Conservation (phyloP, 2,113 vertebrate species). For the Seriola rivoliana region DNA sequence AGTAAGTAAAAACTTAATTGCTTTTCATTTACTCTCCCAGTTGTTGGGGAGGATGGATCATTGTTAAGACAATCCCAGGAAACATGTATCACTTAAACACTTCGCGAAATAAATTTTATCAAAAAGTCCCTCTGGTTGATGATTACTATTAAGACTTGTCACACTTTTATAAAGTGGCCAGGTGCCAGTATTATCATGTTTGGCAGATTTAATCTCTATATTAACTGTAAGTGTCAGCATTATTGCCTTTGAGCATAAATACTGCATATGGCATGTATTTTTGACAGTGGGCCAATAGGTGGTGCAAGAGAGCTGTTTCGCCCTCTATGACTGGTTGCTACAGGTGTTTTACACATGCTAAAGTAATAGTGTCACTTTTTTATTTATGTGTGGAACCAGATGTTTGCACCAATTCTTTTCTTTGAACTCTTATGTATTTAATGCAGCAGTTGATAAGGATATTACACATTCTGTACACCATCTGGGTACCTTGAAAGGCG, state of each 20-base stretch:
- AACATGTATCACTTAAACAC: slow-evolving; percentile 67
- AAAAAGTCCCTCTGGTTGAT: slow-evolving; percentile 42
- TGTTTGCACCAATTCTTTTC: not conserved
- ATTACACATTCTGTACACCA: not conserved
- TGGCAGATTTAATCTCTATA: not conserved
- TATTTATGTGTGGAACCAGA: not conserved
- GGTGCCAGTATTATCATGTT: not conserved
- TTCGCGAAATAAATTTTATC: slow-evolving; percentile 75
- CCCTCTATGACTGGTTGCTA: not conserved
- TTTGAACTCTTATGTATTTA: not conserved
- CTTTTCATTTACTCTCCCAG: slow-evolving; percentile 53
- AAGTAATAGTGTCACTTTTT: not conserved
- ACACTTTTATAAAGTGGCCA: not conserved
- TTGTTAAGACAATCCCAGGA: slow-evolving; percentile 77
- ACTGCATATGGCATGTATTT: slow-evolving; percentile 1
- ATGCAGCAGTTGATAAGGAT: not conserved
- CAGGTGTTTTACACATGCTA: not conserved
- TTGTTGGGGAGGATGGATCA: slow-evolving; percentile 49
- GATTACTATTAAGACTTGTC: not conserved
- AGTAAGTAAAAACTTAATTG: slow-evolving; percentile 29
- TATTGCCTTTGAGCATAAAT: no score
- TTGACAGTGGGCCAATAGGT: slow-evolving; percentile 48
- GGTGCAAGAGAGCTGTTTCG: slow-evolving; percentile 56
- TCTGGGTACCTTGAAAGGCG: no score
- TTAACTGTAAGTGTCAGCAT: no score